Evolutionary conservation across 2,888 invertebrate species (phyloP).

Genomic region (Heliothis peltigera): DNA sequence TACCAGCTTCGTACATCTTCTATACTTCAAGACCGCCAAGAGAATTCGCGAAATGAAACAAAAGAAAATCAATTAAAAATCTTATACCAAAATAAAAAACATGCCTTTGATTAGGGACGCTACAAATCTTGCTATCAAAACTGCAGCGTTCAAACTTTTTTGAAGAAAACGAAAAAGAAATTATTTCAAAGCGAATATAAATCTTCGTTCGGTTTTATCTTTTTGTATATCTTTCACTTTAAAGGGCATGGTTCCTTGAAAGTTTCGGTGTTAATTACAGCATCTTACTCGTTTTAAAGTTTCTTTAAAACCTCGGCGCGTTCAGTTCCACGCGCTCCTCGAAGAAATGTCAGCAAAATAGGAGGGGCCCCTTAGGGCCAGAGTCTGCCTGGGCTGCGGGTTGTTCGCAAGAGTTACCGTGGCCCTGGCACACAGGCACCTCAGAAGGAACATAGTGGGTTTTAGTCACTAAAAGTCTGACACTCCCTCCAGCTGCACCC

Average conservation of each 20-base stretch:
- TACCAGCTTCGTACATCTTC: slow-evolving; percentile 8
- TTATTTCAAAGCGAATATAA: slow-evolving; percentile 36
- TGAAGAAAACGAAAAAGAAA: slow-evolving; percentile 27
- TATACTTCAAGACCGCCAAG: background rate
- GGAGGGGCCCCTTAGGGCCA: too few relatives aligned
- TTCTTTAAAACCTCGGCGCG: too few relatives aligned
- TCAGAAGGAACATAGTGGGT: too few relatives aligned
- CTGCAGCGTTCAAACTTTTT: slow-evolving; percentile 31
- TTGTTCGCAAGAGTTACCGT: too few relatives aligned
- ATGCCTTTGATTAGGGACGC: slow-evolving; percentile 45
- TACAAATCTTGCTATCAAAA: slow-evolving; percentile 48
- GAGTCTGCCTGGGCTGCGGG: too few relatives aligned
- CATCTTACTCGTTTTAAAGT: too few relatives aligned
- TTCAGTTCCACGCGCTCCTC: too few relatives aligned
- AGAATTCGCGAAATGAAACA: slow-evolving; percentile 11
- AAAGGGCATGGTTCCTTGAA: background rate
- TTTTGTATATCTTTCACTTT: slow-evolving; percentile 32
- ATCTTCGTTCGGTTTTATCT: slow-evolving; percentile 21
- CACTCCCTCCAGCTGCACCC: too few relatives aligned
- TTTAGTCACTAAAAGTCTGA: too few relatives aligned
- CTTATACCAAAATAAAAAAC: slow-evolving; percentile 19
- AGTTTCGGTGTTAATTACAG: background rate
- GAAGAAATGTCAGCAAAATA: too few relatives aligned
- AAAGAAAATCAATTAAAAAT: slow-evolving; percentile 33
- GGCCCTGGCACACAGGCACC: too few relatives aligned